These are phyloP conservation scores for Ariolimax columbianus DNA, from an alignment of 2,888 invertebrate genomes.

Conservation along the genomic window DNA sequence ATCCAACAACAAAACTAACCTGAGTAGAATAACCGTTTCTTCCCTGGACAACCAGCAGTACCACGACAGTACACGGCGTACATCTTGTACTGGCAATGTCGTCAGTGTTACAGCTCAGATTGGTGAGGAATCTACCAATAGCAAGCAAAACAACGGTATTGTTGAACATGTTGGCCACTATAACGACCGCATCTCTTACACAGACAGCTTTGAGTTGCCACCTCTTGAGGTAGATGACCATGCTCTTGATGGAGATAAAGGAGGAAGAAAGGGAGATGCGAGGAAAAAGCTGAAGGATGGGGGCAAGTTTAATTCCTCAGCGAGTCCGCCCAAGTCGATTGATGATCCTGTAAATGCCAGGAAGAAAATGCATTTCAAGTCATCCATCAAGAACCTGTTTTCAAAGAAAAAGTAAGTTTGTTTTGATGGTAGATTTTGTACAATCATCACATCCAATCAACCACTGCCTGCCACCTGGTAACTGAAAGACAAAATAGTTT, in stretches of 20 bases:
- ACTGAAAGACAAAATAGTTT: too few species aligned
- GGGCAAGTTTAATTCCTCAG: neutral
- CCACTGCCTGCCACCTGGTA: too few species aligned
- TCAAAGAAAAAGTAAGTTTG: conserved; percentile 77
- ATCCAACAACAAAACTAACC: neutral
- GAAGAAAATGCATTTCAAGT: conserved; percentile 65
- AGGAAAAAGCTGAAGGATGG: conserved; percentile 24
- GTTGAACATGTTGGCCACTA: neutral
- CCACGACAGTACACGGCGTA: neutral
- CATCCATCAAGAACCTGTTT: conserved; percentile 77
- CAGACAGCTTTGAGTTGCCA: conserved; percentile 10
- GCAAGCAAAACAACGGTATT: neutral
- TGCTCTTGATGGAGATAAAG: neutral
- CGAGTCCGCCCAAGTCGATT: conserved; percentile 9
- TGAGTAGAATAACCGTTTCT: neutral
- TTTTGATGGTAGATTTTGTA: too few species aligned
- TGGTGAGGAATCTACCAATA: neutral
- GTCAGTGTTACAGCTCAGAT: neutral
- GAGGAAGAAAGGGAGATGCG: conserved; percentile 9
- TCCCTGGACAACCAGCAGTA: neutral
- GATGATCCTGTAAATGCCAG: conserved; percentile 49
- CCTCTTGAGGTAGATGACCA: conserved; percentile 15
- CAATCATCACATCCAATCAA: too few species aligned
- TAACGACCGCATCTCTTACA: conserved; percentile 2
- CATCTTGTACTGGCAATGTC: neutral